Evolutionary conservation across 2,797 vertebrate species (phyloP).

Genomic region (Tinamus major): DNA sequence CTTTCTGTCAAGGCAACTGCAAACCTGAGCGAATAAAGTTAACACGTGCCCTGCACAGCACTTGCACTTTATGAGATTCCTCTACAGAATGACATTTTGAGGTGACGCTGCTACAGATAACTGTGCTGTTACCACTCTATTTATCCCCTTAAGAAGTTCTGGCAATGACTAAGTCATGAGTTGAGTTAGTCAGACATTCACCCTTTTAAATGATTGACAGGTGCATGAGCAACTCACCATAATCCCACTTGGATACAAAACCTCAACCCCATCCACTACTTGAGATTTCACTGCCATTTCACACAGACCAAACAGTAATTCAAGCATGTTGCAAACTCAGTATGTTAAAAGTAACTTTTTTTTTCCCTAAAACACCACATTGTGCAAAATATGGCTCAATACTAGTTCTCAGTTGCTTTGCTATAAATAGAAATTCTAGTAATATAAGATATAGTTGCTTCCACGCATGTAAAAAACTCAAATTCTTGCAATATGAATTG

Average conservation of each 20-base stretch:
- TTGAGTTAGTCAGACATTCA: conserved; percentile 62
- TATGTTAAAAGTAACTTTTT: background rate
- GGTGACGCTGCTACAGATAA: conserved; percentile 2
- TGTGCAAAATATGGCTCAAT: background rate
- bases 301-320: background rate
- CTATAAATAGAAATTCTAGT: accelerated
- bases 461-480: background rate
- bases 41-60: background rate
- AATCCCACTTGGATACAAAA: background rate
- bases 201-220: conserved; percentile 8
- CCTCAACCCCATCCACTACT: background rate
- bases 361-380: background rate
- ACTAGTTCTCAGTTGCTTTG: background rate
- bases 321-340: background rate
- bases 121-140: background rate
- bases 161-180: conserved; percentile 38
- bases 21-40: background rate
- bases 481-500: background rate
- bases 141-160: conserved; percentile 21
- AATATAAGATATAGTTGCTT: background rate
- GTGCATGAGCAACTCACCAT: conserved; percentile 19
- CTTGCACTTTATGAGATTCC: background rate
- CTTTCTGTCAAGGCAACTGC: background rate
- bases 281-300: background rate
- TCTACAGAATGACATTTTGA: background rate